Percentiles rank a stretch among this genome's conserved stretches.
Conservation (phyloP, 2,888 invertebrate species). For the Brachycybe producta region DNA sequence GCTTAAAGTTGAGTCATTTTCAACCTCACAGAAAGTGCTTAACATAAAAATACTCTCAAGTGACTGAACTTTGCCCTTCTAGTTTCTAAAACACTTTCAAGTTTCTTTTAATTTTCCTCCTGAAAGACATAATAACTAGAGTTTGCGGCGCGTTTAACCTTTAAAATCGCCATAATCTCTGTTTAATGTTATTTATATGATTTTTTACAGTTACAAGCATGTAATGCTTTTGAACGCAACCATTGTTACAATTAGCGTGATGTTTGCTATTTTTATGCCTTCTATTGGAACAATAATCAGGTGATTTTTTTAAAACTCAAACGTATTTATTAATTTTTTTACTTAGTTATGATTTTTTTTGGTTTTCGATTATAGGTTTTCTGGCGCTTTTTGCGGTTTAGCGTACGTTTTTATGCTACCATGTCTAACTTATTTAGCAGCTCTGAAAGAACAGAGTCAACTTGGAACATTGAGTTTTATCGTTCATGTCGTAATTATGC, state of each 20-base stretch:
- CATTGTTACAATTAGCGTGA: slow-evolving; percentile 54
- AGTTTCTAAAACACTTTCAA: no score
- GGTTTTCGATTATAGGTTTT: slow-evolving; percentile 51
- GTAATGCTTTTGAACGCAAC: slow-evolving; percentile 49
- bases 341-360: slow-evolving; percentile 15
- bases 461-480: slow-evolving; percentile 44
- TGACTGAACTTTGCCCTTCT: no score
- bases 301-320: slow-evolving; percentile 43
- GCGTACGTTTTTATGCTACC: slow-evolving; percentile 78
- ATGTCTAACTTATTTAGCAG: slow-evolving; percentile 58
- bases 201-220: slow-evolving; percentile 33
- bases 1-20: no score
- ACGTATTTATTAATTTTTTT: slow-evolving; percentile 3
- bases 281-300: slow-evolving; percentile 74
- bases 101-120: no score
- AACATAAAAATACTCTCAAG: no score
- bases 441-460: slow-evolving; percentile 46
- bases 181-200: no score
- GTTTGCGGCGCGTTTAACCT: no score
- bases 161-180: no score
- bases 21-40: no score
- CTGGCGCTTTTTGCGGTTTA: slow-evolving; percentile 74
- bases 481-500: slow-evolving; percentile 51
- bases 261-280: slow-evolving; percentile 73
- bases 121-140: no score